A percentile compares a stretch with the other conserved stretches of the same genome.
Evolutionary conservation across 2,113 vertebrate species (phyloP).

Genomic region (Marmota flaviventris): DNA sequence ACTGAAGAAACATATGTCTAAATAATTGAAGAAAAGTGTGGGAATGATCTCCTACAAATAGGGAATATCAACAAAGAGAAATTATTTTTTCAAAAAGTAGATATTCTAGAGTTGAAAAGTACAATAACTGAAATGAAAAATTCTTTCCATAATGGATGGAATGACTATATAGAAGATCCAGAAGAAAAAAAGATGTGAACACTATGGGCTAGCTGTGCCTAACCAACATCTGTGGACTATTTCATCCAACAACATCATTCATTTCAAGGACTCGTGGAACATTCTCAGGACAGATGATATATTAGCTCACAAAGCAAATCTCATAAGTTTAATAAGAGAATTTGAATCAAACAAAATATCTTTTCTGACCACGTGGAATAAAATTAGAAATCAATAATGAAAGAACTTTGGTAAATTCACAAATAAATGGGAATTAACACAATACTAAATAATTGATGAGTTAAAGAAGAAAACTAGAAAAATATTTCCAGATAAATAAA

Average conservation of each 20-base stretch:
- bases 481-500: not conserved
- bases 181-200: not conserved
- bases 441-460: not conserved
- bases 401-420: not conserved
- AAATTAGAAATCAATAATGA: constrained; percentile 14
- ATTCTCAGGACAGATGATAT: not conserved
- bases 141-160: not conserved
- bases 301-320: not conserved
- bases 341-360: not conserved
- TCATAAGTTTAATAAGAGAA: not conserved
- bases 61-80: not conserved
- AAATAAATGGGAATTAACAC: not conserved
- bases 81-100: not conserved
- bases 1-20: not conserved
- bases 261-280: not conserved
- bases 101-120: not conserved
- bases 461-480: constrained; percentile 11
- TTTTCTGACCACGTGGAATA: not conserved
- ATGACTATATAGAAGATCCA: not conserved
- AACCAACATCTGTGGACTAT: not conserved
- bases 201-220: not conserved
- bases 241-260: not conserved
- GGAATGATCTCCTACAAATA: not conserved
- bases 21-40: not conserved
- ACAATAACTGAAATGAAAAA: not conserved